Evolutionary conservation across 2,888 invertebrate species (phyloP).

Genomic region (Drosophila rubida): DNA sequence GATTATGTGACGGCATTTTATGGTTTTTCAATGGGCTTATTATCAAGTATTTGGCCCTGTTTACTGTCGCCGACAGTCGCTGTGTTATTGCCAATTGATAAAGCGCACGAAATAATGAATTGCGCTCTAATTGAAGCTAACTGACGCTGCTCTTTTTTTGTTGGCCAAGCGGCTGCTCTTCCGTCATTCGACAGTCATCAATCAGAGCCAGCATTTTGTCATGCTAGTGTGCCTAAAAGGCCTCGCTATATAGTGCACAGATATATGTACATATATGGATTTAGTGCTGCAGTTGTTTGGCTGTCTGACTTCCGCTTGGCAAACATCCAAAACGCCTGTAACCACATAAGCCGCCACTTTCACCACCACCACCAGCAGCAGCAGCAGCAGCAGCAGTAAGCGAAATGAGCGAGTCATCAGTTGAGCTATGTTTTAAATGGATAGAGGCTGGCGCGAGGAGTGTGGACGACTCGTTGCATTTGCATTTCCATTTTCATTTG

Average conservation of each 20-base stretch:
- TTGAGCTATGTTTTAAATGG: no score
- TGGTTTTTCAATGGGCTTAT: slow-evolving; percentile 64
- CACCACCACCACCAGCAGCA: slow-evolving; percentile 6
- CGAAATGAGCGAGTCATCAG: slow-evolving; percentile 27
- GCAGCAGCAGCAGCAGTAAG: slow-evolving; percentile 23
- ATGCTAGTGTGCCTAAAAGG: slow-evolving; percentile 14
- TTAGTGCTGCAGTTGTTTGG: slow-evolving; percentile 31
- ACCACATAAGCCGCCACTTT: slow-evolving; percentile 56
- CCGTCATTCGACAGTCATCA: slow-evolving; percentile 31
- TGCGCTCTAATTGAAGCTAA: slow-evolving; percentile 45
- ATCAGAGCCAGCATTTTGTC: slow-evolving; percentile 30
- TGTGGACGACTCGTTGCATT: slow-evolving; percentile 9
- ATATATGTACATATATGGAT: slow-evolving; percentile 3
- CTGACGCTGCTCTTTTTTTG: slow-evolving; percentile 15
- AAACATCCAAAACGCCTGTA: slow-evolving; percentile 60
- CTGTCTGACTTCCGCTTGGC: slow-evolving; percentile 59
- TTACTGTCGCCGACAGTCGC: slow-evolving; percentile 3
- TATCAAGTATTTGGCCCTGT: slow-evolving; percentile 45
- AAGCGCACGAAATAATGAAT: slow-evolving; percentile 47
- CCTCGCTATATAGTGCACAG: neutral
- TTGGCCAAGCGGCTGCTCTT: slow-evolving; percentile 8
- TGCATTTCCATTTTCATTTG: slow-evolving; percentile 49
- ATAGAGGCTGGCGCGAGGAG: no score
- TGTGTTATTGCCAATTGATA: slow-evolving; percentile 51
- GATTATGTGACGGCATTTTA: slow-evolving; percentile 65